Evolutionary conservation across 2,888 invertebrate genomes (phyloP).

Genomic region (Yponomeuta malinellus): DNA sequence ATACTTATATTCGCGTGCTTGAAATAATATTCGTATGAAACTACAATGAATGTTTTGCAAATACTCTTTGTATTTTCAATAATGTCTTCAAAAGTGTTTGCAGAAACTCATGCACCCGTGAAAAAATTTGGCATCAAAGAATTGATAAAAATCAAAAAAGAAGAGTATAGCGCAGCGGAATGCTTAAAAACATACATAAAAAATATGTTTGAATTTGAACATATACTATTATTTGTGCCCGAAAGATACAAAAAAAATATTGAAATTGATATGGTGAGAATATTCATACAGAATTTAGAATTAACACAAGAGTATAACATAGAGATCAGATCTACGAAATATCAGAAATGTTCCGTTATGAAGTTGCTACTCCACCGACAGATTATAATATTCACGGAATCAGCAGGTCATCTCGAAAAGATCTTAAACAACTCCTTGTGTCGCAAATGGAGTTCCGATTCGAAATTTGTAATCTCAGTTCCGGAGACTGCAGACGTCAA

Average conservation of each 20-base stretch:
- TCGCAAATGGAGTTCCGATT: not conserved
- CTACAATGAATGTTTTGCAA: not conserved
- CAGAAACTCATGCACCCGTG: not conserved
- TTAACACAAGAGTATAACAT: not conserved
- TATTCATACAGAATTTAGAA: not conserved
- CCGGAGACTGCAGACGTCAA: not conserved
- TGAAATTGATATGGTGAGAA: not conserved
- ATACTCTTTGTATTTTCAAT: not conserved
- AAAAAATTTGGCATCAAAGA: not conserved
- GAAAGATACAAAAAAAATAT: not conserved
- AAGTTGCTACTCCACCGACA: not conserved
- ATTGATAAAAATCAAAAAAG: not conserved
- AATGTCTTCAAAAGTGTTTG: not conserved
- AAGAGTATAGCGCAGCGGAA: not conserved
- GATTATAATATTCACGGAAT: not conserved
- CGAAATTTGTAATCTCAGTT: not conserved
- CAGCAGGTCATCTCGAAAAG: not conserved
- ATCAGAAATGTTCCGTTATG: not conserved
- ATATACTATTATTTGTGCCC: not conserved
- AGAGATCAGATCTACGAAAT: not conserved
- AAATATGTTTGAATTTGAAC: not conserved
- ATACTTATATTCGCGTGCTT: not conserved
- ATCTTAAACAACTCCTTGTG: not conserved
- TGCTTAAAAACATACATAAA: too few species aligned
- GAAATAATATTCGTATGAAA: not conserved